Conservation (phyloP, 2,888 invertebrate species). For the Thera obeliscata region DNA sequence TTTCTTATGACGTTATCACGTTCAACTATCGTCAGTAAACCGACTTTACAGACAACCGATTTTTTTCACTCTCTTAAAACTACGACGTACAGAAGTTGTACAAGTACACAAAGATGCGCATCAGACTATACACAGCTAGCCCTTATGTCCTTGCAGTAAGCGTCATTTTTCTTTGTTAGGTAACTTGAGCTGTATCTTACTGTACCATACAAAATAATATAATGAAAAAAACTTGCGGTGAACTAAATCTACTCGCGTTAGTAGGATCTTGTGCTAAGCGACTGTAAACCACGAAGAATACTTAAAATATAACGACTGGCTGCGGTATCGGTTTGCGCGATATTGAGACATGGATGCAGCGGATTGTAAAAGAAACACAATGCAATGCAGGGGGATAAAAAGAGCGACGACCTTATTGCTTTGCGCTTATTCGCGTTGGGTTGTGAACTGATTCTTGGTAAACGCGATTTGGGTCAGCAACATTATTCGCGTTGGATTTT, state of each 20-base stretch:
- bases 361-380: slow-evolving; percentile 29
- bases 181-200: no score
- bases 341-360: slow-evolving; percentile 34
- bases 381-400: slow-evolving; percentile 26
- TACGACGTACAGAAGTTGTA: no score
- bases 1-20: no score
- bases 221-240: neutral
- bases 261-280: slow-evolving; percentile 6
- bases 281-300: slow-evolving; percentile 17
- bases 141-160: no score
- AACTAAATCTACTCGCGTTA: neutral
- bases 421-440: slow-evolving; percentile 18
- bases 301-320: slow-evolving; percentile 21
- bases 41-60: no score
- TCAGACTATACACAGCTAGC: no score
- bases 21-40: no score
- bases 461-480: neutral
- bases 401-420: slow-evolving; percentile 25
- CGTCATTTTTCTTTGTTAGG: no score
- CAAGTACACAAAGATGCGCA: no score
- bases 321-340: slow-evolving; percentile 25
- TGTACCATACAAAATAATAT: no score
- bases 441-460: slow-evolving; percentile 1
- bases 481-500: no score
- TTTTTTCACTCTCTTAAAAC: no score